These are phyloP conservation scores for Hymenopus coronatus DNA, from an alignment of 2,888 invertebrate genomes.

Conservation along the genomic window DNA sequence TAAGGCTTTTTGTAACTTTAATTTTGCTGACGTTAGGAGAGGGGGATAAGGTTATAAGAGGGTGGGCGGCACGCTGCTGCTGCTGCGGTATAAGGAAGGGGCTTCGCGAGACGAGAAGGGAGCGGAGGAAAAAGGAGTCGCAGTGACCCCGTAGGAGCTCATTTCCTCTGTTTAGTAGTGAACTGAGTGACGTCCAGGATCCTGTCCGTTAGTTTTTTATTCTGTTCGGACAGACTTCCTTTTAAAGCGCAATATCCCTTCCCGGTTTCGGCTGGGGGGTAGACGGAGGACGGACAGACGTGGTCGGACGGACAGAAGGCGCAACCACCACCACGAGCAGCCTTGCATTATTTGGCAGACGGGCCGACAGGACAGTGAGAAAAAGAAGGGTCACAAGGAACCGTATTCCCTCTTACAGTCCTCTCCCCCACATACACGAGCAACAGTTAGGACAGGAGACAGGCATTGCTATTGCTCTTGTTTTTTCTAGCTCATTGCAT, in stretches of 20 bases:
- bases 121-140: neutral
- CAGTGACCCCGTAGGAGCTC: constrained; percentile 10
- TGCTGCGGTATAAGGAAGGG: neutral
- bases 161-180: constrained; percentile 19
- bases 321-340: constrained; percentile 4
- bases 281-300: neutral
- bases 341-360: constrained; percentile 20
- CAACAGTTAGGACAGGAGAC: constrained; percentile 16
- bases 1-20: constrained; percentile 21
- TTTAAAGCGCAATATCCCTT: constrained; percentile 30
- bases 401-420: neutral
- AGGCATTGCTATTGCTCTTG: neutral
- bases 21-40: constrained; percentile 40
- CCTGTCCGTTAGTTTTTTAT: constrained; percentile 18
- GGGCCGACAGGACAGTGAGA: neutral
- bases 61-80: constrained; percentile 46
- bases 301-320: neutral
- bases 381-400: neutral
- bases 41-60: constrained; percentile 16
- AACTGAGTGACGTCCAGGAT: constrained; percentile 11
- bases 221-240: constrained; percentile 25
- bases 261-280: neutral
- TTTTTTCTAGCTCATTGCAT: constrained; percentile 30
- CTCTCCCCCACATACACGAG: neutral
- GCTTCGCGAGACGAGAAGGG: neutral